A percentile compares a stretch with the other conserved stretches of the same genome.
Evolutionary conservation across 1,140 invertebrate species (phyloP).

Genomic region (Rhagoletis pomonella): DNA sequence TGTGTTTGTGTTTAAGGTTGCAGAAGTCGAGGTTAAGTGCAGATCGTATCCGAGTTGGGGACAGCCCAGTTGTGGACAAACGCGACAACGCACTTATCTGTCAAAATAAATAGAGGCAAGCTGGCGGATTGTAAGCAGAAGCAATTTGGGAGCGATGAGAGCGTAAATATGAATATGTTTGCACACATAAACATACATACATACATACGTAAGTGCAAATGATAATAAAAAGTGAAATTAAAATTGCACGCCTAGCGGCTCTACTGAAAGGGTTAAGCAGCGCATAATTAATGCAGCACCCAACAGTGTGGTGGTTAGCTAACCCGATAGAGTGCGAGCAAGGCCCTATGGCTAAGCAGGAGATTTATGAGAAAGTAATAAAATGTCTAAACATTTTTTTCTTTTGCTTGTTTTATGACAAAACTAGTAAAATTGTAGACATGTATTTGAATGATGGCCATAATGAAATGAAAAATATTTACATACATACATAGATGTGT

Average conservation of each 20-base stretch:
- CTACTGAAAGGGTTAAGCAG: constrained; percentile 45
- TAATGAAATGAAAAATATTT: constrained; percentile 37
- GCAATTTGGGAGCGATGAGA: neutral
- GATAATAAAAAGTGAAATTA: constrained; percentile 49
- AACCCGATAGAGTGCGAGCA: neutral
- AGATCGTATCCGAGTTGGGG: neutral
- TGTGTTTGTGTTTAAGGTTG: neutral
- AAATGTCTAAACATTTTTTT: constrained; percentile 29
- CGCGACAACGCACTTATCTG: neutral
- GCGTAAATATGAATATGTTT: neutral
- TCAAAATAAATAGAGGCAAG: neutral
- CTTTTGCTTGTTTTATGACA: constrained; percentile 43
- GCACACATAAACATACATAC: neutral
- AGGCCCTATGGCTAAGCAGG: constrained; percentile 21
- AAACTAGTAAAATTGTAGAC: constrained; percentile 48
- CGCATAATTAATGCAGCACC: constrained; percentile 40
- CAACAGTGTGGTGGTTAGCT: neutral
- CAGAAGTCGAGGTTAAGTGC: constrained; percentile 27
- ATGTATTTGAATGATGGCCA: constrained; percentile 37
- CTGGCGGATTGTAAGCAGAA: too few relatives aligned
- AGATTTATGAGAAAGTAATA: constrained; percentile 43
- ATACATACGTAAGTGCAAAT: neutral
- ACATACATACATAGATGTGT: too few relatives aligned
- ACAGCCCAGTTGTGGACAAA: constrained; percentile 6
- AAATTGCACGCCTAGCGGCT: constrained; percentile 41